Conservation (phyloP, 2,797 vertebrate genomes). For the Schizopygopsis pylzovi region DNA sequence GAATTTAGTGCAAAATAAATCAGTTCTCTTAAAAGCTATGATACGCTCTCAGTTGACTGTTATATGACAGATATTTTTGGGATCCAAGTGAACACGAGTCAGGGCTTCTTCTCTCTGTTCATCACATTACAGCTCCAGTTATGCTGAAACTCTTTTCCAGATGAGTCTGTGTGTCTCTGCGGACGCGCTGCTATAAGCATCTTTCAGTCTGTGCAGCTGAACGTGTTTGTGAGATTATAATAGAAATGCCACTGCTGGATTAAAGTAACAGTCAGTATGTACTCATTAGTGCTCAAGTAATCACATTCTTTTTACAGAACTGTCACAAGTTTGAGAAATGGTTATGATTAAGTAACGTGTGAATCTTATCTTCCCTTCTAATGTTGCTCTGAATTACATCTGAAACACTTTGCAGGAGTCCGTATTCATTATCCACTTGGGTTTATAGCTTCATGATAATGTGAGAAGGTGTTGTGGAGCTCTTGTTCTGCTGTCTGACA, state of each 20-base stretch:
- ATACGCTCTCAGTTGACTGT: neutral
- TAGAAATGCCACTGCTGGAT: neutral
- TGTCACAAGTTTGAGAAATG: neutral
- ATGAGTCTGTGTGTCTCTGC: constrained; percentile 58
- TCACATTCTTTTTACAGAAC: neutral
- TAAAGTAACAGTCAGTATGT: neutral
- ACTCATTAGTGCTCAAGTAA: neutral
- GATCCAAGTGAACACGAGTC: neutral
- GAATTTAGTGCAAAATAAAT: neutral
- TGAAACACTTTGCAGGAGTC: neutral
- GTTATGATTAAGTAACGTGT: neutral
- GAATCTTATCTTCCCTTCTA: constrained; percentile 44
- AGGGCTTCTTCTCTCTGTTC: constrained; percentile 9
- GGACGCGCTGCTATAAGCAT: constrained; percentile 70
- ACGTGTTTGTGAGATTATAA: constrained; percentile 13
- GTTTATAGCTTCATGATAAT: neutral
- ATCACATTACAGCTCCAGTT: constrained; percentile 9
- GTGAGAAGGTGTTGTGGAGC: constrained; percentile 13
- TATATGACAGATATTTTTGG: neutral
- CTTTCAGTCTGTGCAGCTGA: constrained; percentile 55
- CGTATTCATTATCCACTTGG: neutral
- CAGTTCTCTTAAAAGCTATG: neutral
- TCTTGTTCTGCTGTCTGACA: neutral
- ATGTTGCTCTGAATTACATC: constrained; percentile 2
- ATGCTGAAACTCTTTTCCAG: constrained; percentile 68